Conservation (phyloP, 2,113 vertebrate genomes). For the Xiphorhynchus elegans region DNA sequence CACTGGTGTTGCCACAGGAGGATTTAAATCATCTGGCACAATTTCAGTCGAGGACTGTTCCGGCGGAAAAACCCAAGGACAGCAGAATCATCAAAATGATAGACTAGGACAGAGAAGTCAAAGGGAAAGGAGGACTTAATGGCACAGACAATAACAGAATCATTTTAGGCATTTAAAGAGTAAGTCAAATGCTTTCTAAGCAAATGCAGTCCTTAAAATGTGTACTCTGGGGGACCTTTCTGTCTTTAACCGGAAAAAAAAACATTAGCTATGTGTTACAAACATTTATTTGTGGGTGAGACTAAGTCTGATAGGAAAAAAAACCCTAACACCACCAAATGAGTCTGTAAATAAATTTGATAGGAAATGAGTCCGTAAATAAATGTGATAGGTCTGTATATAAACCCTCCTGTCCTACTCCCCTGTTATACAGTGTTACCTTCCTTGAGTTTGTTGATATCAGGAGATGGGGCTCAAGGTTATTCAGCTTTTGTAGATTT, state of each 20-base stretch:
- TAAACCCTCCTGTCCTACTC: background rate
- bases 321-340: background rate
- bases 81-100: background rate
- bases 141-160: background rate
- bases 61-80: background rate
- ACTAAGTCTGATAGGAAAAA: background rate
- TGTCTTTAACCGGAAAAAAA: background rate
- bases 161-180: background rate
- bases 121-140: background rate
- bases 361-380: background rate
- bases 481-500: background rate
- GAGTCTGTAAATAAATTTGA: background rate
- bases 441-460: background rate
- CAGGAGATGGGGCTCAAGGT: background rate
- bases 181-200: background rate
- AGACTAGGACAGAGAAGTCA: background rate
- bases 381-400: background rate
- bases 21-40: conserved; percentile 1
- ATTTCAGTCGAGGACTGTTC: background rate
- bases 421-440: background rate
- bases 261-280: background rate
- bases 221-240: fast-evolving
- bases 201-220: background rate
- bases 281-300: background rate
- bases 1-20: background rate